Evolutionary conservation across 2,797 vertebrate genomes (phyloP).

Genomic region (Lophotriccus pileatus): DNA sequence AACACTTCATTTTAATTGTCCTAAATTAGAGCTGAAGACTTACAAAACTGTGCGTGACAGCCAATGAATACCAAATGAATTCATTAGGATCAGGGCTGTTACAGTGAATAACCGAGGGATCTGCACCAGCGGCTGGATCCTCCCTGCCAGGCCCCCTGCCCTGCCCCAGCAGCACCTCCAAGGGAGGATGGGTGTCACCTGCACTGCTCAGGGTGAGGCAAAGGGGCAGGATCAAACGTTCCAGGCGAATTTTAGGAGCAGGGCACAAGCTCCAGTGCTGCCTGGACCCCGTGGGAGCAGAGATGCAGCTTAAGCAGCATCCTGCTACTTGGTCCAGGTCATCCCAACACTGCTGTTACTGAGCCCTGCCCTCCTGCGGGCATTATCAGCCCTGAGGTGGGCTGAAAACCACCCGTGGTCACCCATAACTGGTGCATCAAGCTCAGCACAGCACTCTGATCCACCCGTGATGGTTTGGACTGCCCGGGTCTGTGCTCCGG

Average conservation of each 20-base stretch:
- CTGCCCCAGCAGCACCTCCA: neutral
- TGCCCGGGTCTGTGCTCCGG: neutral
- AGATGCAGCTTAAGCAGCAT: neutral
- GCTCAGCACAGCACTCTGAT: neutral
- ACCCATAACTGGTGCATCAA: neutral
- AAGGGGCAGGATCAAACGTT: neutral
- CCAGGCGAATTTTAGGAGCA: neutral
- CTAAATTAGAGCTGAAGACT: constrained; percentile 74
- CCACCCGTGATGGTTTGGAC: neutral
- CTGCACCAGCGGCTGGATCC: constrained; percentile 5
- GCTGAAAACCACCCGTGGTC: neutral
- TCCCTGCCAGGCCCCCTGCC: neutral
- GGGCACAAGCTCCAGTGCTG: neutral
- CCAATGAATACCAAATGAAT: constrained; percentile 64
- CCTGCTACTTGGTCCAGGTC: fast-evolving
- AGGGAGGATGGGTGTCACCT: neutral
- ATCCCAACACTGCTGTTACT: neutral
- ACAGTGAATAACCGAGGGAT: constrained; percentile 52
- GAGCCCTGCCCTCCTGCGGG: neutral
- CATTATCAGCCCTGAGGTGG: neutral
- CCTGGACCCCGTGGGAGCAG: neutral
- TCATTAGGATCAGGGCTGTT: constrained; percentile 63
- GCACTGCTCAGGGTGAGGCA: neutral
- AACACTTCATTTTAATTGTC: constrained; percentile 76
- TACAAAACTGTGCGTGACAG: constrained; percentile 66